These are phyloP conservation scores for Acanthiza pusilla DNA, from an alignment of 2,797 vertebrate genomes.

Conservation along the genomic window DNA sequence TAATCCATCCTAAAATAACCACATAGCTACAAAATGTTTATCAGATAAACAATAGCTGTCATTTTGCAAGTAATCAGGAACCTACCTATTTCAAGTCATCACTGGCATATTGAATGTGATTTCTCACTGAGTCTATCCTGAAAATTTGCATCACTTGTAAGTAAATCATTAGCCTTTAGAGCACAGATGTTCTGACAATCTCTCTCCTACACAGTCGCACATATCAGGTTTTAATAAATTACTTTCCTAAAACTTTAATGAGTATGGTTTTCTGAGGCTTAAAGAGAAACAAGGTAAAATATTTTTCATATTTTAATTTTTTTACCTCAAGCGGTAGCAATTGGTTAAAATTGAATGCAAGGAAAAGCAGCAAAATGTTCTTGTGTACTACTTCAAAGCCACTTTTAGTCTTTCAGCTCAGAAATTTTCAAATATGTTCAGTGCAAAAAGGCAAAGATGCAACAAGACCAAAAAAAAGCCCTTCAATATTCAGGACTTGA, in stretches of 20 bases:
- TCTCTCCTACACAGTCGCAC: background rate
- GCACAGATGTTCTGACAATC: background rate
- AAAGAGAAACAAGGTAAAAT: background rate
- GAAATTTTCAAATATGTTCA: background rate
- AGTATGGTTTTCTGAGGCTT: background rate
- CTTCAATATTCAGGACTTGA: background rate
- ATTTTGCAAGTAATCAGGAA: background rate
- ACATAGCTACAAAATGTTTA: background rate
- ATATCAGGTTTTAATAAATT: background rate
- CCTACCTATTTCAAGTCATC: background rate
- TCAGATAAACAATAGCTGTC: background rate
- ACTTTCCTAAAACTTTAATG: background rate
- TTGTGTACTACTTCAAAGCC: background rate
- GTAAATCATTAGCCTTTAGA: background rate
- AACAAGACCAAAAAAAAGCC: rapidly evolving
- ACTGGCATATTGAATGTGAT: background rate
- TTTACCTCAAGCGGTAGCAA: background rate
- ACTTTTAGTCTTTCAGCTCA: background rate
- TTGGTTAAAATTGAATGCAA: background rate
- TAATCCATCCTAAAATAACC: background rate
- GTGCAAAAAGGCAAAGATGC: background rate
- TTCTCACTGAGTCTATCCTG: background rate
- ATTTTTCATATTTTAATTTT: background rate
- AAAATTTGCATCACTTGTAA: background rate
- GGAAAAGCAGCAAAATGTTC: background rate